Conservation (phyloP, 1,140 invertebrate genomes). For the Trichomalopsis sarcophagae region DNA sequence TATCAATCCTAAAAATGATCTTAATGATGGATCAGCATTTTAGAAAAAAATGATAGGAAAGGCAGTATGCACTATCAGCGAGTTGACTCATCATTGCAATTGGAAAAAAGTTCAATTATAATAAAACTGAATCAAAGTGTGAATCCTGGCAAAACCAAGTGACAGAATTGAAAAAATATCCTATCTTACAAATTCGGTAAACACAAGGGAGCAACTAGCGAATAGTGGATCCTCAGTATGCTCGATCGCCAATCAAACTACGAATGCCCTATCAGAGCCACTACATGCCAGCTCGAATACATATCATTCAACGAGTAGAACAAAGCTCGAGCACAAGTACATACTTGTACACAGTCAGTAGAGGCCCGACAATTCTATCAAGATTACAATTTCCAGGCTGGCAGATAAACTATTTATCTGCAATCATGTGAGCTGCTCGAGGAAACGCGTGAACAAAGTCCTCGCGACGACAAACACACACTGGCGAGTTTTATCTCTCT, state of each 20-base stretch:
- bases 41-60: too few species aligned
- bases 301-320: background rate
- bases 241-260: background rate
- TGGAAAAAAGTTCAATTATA: too few species aligned
- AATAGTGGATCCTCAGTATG: background rate
- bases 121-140: background rate
- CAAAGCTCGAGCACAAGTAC: background rate
- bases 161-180: too few species aligned
- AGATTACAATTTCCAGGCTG: background rate
- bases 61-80: too few species aligned
- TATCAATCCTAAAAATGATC: too few species aligned
- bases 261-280: background rate
- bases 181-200: background rate
- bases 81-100: too few species aligned
- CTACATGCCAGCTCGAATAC: background rate
- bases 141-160: background rate
- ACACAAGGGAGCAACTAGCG: background rate
- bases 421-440: background rate
- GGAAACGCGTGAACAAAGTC: constrained; percentile 41
- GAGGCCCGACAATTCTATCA: background rate
- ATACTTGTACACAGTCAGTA: background rate
- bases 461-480: background rate
- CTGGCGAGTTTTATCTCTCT: background rate
- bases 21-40: too few species aligned
- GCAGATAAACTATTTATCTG: constrained; percentile 11